phyloP scores from a whole-genome alignment of 2,113 vertebrate species.

The Cyprinodon variegatus region DNA sequence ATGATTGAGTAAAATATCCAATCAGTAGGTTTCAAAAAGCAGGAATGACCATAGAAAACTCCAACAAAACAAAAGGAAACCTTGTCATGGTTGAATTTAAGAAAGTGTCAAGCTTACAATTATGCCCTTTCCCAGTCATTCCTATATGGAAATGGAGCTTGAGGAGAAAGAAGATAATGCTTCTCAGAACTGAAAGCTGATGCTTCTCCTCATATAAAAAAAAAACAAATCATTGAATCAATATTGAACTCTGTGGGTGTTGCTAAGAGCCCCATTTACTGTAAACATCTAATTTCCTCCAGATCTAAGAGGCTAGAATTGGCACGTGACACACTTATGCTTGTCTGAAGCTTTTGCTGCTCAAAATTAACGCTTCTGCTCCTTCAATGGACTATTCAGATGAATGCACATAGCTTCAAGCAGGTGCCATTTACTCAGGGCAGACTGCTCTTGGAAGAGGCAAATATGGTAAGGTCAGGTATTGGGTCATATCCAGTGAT shows the following conservation, averaged over 20 bases:
- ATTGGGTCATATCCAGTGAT: slow-evolving; percentile 26
- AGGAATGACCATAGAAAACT: neutral
- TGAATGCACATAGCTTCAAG: slow-evolving; percentile 57
- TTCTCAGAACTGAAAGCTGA: slow-evolving; percentile 46
- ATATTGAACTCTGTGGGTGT: slow-evolving; percentile 73
- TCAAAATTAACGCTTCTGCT: slow-evolving; percentile 42
- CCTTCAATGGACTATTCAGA: slow-evolving; percentile 66
- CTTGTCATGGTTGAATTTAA: neutral
- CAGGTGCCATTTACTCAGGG: slow-evolving; percentile 70
- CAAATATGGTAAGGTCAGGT: slow-evolving; percentile 18
- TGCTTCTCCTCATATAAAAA: slow-evolving; percentile 70
- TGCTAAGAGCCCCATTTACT: slow-evolving; percentile 73
- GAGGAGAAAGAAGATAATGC: slow-evolving; percentile 21
- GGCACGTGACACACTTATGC: slow-evolving; percentile 43
- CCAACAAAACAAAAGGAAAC: slow-evolving; percentile 1
- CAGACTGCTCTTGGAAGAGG: slow-evolving; percentile 38
- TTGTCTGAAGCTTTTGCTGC: slow-evolving; percentile 54
- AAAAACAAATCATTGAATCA: slow-evolving; percentile 76
- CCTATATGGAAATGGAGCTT: slow-evolving; percentile 17
- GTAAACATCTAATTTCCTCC: slow-evolving; percentile 78
- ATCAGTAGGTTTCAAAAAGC: neutral
- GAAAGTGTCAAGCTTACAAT: neutral
- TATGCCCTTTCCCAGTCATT: slow-evolving; percentile 36
- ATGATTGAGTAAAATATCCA: neutral
- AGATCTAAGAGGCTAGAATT: slow-evolving; percentile 65